Conservation (phyloP, 2,888 invertebrate species). For the Tipula confusa region DNA sequence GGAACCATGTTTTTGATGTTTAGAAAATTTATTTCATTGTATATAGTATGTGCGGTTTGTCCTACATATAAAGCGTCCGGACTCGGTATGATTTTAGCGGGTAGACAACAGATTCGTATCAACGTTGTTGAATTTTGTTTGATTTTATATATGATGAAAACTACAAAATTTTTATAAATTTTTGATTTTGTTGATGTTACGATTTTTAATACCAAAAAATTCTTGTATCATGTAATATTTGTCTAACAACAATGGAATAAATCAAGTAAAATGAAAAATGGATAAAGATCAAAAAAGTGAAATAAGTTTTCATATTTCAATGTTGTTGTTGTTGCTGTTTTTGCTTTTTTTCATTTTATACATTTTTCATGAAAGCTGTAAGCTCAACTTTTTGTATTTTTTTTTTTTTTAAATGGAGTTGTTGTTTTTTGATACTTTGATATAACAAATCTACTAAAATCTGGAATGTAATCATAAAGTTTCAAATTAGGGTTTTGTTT, state of each 20-base stretch:
- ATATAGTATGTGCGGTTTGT: not conserved
- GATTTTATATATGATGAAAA: not conserved
- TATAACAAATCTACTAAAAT: not conserved
- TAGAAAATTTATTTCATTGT: not conserved
- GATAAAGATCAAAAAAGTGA: not conserved
- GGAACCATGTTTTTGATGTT: not conserved
- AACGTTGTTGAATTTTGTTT: not conserved
- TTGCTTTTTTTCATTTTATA: not conserved
- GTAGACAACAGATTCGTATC: not conserved
- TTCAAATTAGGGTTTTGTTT: not conserved
- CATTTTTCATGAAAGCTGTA: not conserved
- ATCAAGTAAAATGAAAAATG: not conserved
- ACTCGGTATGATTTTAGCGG: not conserved
- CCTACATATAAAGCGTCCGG: no score
- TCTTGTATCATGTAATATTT: not conserved
- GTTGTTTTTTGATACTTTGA: not conserved
- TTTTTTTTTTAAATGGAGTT: not conserved
- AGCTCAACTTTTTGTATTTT: not conserved
- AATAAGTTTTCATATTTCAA: not conserved
- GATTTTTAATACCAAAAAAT: no score
- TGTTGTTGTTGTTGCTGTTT: not conserved
- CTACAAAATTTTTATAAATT: not conserved
- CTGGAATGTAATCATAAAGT: slow-evolving; percentile 25
- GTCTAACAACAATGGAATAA: not conserved
- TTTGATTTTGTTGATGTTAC: not conserved